A percentile compares a stretch with the other conserved stretches of the same genome.
Evolutionary conservation across 2,797 vertebrate genomes (phyloP).

Genomic region (Eulemur albifrons): DNA sequence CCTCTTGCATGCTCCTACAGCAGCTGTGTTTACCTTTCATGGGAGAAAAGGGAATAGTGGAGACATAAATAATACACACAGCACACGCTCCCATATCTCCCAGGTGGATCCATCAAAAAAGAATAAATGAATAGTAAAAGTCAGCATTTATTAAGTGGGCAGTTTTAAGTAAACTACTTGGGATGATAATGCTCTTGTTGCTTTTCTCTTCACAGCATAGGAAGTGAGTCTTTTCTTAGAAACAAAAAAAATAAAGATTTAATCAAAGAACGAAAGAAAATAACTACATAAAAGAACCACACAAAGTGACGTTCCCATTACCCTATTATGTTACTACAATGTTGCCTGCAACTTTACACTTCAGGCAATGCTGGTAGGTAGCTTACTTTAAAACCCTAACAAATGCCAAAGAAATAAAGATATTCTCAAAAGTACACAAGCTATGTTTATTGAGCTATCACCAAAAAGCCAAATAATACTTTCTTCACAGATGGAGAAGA

Average conservation of each 20-base stretch:
- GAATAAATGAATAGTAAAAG: neutral
- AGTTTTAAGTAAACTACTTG: neutral
- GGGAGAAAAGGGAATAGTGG: neutral
- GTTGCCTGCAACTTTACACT: neutral
- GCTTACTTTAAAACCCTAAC: constrained; percentile 12
- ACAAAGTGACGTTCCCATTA: neutral
- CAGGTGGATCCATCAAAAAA: neutral
- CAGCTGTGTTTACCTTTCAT: neutral
- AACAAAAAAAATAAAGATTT: constrained; percentile 17
- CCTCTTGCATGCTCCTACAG: neutral
- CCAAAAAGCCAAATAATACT: neutral
- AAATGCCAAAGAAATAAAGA: constrained; percentile 2
- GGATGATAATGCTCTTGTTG: neutral
- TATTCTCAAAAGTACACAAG: constrained; percentile 22
- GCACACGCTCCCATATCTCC: neutral
- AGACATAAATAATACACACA: neutral
- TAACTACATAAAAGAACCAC: neutral
- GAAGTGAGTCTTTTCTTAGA: neutral
- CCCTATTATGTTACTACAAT: neutral
- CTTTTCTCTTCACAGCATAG: constrained; percentile 17
- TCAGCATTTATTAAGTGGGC: neutral
- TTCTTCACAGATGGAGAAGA: neutral
- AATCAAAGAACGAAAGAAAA: neutral
- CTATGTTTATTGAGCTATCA: neutral
- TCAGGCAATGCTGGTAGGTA: neutral